Percentiles rank a stretch among this genome's conserved stretches.
Conservation (phyloP, 1,140 invertebrate genomes). For the Protaetia brevitarsis region DNA sequence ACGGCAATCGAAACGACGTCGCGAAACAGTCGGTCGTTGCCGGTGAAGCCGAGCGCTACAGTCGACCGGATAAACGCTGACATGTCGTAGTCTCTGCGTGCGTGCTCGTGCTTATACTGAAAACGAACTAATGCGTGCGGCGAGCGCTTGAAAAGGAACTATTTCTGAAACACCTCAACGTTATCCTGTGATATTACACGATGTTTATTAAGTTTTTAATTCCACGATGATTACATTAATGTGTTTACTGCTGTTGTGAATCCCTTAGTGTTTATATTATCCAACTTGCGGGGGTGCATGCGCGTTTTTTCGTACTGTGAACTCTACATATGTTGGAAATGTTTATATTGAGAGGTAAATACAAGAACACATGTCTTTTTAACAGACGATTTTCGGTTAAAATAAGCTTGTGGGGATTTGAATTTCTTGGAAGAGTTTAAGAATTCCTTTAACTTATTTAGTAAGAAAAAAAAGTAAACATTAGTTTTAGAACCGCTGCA, state of each 20-base stretch:
- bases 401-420: no score
- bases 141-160: neutral
- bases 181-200: neutral
- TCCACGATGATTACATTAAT: neutral
- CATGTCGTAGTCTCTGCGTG: neutral
- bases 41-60: neutral
- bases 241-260: neutral
- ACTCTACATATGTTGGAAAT: slow-evolving; percentile 14
- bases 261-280: neutral
- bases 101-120: neutral
- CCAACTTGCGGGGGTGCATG: neutral
- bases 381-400: no score
- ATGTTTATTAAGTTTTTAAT: neutral
- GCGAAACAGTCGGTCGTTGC: neutral
- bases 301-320: neutral
- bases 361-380: slow-evolving; percentile 1
- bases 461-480: no score
- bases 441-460: no score
- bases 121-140: neutral
- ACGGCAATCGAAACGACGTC: no score
- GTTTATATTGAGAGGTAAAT: slow-evolving; percentile 21
- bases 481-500: no score
- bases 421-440: no score
- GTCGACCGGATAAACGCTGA: no score
- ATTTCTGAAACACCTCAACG: neutral